phyloP scores from a whole-genome alignment of 2,888 invertebrate genomes.

The Anodontia alba region DNA sequence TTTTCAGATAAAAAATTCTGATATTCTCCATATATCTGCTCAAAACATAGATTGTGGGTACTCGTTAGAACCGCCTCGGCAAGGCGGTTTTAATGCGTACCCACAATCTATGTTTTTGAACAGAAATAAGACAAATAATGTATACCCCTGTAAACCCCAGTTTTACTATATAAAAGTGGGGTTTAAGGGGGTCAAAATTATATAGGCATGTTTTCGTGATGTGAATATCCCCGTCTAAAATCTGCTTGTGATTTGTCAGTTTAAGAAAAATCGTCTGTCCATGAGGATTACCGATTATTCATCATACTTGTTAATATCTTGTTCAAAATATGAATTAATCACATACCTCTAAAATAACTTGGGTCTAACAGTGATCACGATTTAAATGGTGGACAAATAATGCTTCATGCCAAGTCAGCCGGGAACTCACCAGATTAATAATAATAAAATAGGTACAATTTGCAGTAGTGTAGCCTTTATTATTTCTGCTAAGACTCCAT shows the following conservation, averaged over 20 bases:
- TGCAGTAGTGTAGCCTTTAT: not conserved
- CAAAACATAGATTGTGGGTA: no score
- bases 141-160: no score
- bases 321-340: slow-evolving; percentile 6
- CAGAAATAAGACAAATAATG: no score
- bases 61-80: no score
- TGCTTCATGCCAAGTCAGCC: not conserved
- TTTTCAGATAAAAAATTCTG: no score
- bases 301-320: slow-evolving; percentile 7
- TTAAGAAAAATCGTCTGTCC: not conserved
- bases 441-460: not conserved
- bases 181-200: no score
- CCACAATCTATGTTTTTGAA: no score
- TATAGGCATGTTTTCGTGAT: no score
- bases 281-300: not conserved
- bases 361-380: not conserved
- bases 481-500: not conserved
- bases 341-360: not conserved
- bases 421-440: not conserved
- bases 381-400: not conserved
- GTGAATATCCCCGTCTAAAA: not conserved
- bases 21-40: no score
- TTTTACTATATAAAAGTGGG: no score
- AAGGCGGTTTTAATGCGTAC: no score
- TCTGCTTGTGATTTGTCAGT: not conserved